Evolutionary conservation across 2,888 invertebrate species (phyloP).

Genomic region (Parthenolecanium corni): DNA sequence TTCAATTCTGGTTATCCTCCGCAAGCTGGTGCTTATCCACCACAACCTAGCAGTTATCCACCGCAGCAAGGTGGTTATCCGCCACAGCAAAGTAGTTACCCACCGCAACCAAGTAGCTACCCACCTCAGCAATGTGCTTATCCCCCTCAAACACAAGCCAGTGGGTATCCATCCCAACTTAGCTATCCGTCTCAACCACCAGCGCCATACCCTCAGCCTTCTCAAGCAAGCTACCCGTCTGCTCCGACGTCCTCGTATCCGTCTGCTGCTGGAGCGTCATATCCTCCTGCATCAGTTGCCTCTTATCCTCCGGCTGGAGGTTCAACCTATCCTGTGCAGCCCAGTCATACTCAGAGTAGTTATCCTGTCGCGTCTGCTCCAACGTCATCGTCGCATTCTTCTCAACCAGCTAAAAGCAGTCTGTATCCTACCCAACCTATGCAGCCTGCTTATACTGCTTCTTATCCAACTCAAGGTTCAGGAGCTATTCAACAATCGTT

Average conservation of each 20-base stretch:
- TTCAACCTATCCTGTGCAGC: conserved; percentile 25
- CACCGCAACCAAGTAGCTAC: conserved; percentile 28
- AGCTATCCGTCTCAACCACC: conserved; percentile 29
- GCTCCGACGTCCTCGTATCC: conserved; percentile 7
- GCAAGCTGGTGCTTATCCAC: conserved; percentile 35
- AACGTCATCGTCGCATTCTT: background rate
- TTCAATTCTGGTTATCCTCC: conserved; percentile 37
- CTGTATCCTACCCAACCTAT: background rate
- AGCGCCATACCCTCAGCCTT: conserved; percentile 29
- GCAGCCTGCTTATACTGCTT: background rate
- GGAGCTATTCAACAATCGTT: background rate
- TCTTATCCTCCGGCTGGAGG: conserved; percentile 22
- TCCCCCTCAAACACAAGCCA: conserved; percentile 30
- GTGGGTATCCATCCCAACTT: conserved; percentile 21
- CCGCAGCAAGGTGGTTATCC: conserved; percentile 32
- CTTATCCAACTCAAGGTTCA: background rate
- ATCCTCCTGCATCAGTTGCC: conserved; percentile 24
- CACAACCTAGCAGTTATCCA: conserved; percentile 27
- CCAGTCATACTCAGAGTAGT: conserved; percentile 23
- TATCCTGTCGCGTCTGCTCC: background rate
- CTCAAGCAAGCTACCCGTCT: background rate
- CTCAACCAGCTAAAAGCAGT: background rate
- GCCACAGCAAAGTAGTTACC: conserved; percentile 30
- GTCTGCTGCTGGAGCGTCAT: conserved; percentile 25
- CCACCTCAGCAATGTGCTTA: conserved; percentile 29